Evolutionary conservation across 2,113 vertebrate species (phyloP).

Genomic region (Piprites chloris): DNA sequence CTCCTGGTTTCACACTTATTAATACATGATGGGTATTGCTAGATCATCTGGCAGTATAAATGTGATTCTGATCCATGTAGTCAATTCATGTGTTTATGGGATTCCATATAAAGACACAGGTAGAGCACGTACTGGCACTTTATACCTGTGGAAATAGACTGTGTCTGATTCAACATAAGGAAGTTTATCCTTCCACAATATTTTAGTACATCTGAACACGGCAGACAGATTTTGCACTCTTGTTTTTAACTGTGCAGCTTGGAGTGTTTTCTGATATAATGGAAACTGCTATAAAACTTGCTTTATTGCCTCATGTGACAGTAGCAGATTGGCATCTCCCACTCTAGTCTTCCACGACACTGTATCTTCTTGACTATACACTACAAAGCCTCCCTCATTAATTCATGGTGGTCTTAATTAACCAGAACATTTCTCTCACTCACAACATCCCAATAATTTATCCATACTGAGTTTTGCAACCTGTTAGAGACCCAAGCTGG

Average conservation of each 20-base stretch:
- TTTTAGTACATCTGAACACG: not conserved
- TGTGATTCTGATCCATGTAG: not conserved
- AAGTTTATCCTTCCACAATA: not conserved
- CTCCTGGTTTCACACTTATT: not conserved
- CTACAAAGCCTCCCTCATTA: not conserved
- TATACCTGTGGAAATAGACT: not conserved
- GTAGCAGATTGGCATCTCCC: rapidly evolving
- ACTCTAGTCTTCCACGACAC: not conserved
- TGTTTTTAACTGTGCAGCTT: not conserved
- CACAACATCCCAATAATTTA: not conserved
- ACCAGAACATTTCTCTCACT: not conserved
- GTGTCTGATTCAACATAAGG: not conserved
- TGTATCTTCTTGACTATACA: not conserved
- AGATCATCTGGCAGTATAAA: not conserved
- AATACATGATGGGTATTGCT: not conserved
- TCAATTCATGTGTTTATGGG: not conserved
- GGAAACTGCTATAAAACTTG: not conserved
- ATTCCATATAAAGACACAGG: not conserved
- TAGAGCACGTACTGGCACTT: not conserved
- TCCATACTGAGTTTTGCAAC: not conserved
- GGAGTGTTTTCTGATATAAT: not conserved
- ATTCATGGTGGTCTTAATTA: not conserved
- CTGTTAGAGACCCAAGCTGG: not conserved
- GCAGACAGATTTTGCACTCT: not conserved
- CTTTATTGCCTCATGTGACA: not conserved